phyloP scores from a whole-genome alignment of 2,113 vertebrate species.

The Microtus pennsylvanicus region DNA sequence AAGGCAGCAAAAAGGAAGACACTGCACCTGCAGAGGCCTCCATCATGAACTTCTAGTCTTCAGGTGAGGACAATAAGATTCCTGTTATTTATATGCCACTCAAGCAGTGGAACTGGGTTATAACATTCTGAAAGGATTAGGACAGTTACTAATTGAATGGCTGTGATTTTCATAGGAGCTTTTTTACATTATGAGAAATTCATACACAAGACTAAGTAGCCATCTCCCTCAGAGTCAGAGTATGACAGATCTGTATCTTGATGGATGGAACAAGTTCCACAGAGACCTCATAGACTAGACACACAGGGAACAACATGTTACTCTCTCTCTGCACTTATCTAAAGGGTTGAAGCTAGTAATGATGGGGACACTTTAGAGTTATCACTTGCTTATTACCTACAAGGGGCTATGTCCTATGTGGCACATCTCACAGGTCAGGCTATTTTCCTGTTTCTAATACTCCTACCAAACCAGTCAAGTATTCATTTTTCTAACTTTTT shows the following conservation, averaged over 20 bases:
- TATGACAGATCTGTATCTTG: background rate
- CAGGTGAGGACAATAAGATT: background rate
- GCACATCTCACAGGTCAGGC: background rate
- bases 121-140: background rate
- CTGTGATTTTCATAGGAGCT: background rate
- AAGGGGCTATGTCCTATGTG: background rate
- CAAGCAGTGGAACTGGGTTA: background rate
- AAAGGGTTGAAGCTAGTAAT: background rate
- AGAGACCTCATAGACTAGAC: fast-evolving
- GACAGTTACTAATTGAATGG: background rate
- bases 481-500: background rate
- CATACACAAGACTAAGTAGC: fast-evolving
- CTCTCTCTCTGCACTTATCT: too few species aligned
- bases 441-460: background rate
- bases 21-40: background rate
- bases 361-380: too few species aligned
- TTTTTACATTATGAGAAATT: background rate
- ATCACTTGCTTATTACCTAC: too few species aligned
- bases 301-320: too few species aligned
- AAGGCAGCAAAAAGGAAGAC: background rate
- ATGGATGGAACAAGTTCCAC: too few species aligned
- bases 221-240: background rate
- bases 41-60: too few species aligned
- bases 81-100: background rate
- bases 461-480: background rate